These are phyloP conservation scores for Phataginus tetradactyla DNA, from an alignment of 2,797 vertebrate genomes.

Conservation along the genomic window DNA sequence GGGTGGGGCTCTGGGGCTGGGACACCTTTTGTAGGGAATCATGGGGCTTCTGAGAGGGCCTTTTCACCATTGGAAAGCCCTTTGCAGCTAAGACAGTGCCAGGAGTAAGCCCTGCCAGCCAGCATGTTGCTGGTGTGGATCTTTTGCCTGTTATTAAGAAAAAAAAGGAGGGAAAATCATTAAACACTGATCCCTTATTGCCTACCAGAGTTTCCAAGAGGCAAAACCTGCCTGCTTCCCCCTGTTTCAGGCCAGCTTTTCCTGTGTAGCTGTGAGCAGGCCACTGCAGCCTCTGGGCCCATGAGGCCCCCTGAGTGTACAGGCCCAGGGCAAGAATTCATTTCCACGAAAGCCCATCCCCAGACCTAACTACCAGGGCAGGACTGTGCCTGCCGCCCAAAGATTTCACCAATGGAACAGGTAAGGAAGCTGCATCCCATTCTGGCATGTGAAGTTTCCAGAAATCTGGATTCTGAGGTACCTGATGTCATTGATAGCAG, in stretches of 20 bases:
- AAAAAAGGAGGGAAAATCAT: neutral
- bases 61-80: neutral
- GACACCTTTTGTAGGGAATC: neutral
- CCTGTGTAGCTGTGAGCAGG: neutral
- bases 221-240: neutral
- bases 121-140: neutral
- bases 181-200: neutral
- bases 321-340: neutral
- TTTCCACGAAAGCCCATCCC: neutral
- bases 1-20: neutral
- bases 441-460: neutral
- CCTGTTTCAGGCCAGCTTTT: neutral
- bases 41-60: neutral
- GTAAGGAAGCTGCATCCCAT: no score
- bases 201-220: neutral
- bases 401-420: neutral
- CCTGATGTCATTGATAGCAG: neutral
- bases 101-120: neutral
- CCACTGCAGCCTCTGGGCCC: neutral
- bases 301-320: fast-evolving
- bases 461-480: neutral
- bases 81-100: neutral
- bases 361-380: neutral
- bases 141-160: neutral
- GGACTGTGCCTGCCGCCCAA: neutral